Conservation (phyloP, 2,113 vertebrate genomes). For the Jaculus jaculus region DNA sequence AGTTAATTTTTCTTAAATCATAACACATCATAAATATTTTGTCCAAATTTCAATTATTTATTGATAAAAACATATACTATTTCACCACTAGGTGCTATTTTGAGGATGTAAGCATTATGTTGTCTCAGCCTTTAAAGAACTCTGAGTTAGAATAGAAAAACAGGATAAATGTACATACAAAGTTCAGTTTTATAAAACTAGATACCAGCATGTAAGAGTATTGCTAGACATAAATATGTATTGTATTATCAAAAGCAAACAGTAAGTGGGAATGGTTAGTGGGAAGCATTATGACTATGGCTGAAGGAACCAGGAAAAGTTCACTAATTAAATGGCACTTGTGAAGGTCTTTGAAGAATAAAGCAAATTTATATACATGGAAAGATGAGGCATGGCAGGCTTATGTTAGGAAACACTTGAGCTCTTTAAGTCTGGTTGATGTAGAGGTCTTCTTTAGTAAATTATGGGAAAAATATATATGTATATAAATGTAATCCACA, state of each 20-base stretch:
- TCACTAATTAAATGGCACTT: background rate
- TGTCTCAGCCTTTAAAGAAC: background rate
- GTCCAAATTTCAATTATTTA: background rate
- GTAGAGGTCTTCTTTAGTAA: background rate
- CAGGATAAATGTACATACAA: background rate
- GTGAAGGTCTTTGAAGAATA: background rate
- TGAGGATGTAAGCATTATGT: background rate
- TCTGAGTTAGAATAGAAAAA: background rate
- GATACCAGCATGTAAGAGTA: background rate
- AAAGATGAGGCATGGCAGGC: background rate
- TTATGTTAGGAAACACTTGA: background rate
- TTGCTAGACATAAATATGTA: background rate
- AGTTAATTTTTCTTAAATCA: conserved; percentile 15
- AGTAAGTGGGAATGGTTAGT: background rate
- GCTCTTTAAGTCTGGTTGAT: background rate
- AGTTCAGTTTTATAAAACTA: background rate
- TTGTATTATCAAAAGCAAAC: background rate
- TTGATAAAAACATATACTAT: background rate
- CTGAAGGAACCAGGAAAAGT: background rate
- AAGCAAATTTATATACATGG: background rate
- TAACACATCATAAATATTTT: background rate
- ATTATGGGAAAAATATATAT: background rate
- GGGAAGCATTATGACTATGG: background rate
- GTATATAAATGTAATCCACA: background rate
- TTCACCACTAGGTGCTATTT: background rate